Evolutionary conservation across 2,113 vertebrate species (phyloP).

Genomic region (Tursiops truncatus): DNA sequence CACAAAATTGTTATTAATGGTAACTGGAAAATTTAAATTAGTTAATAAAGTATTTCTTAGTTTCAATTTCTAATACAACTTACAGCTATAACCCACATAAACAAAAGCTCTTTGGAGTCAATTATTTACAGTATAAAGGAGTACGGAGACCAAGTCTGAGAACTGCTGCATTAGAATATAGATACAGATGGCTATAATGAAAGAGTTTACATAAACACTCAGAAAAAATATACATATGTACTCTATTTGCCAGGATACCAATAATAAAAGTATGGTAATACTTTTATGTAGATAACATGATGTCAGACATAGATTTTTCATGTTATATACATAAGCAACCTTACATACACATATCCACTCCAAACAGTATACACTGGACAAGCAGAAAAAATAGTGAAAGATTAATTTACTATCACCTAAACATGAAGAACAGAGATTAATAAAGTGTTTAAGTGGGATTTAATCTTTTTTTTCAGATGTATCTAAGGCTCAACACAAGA

Average conservation of each 20-base stretch:
- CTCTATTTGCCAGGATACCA: not conserved
- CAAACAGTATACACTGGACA: not conserved
- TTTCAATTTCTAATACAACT: not conserved
- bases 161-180: not conserved
- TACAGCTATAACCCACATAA: not conserved
- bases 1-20: not conserved
- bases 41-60: constrained; percentile 2
- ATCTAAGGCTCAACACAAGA: not conserved
- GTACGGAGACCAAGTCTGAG: not conserved
- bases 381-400: not conserved
- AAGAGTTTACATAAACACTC: not conserved
- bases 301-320: not conserved
- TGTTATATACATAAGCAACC: not conserved
- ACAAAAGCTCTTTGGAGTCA: not conserved
- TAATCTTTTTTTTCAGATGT: not conserved
- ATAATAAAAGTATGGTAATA: not conserved
- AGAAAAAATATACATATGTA: not conserved
- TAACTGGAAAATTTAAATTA: not conserved
- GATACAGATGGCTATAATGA: not conserved
- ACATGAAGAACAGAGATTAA: not conserved
- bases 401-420: not conserved
- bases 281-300: not conserved
- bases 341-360: not conserved
- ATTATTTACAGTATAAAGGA: not conserved
- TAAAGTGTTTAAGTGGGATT: not conserved